Conservation (phyloP, 1,140 invertebrate species). For the Macrostomum lignano region DNA sequence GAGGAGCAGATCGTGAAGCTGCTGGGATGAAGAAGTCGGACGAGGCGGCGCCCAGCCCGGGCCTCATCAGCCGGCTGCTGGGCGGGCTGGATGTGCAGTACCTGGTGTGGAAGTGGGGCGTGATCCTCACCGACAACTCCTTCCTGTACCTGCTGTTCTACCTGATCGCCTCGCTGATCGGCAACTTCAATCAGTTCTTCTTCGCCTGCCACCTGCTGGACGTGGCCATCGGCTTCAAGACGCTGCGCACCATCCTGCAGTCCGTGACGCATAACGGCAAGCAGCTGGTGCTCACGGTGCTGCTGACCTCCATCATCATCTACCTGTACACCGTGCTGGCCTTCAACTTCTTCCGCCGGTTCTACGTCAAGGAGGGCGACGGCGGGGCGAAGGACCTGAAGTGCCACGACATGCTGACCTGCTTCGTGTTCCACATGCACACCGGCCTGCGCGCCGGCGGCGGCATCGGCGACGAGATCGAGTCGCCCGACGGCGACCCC, state of each 20-base stretch:
- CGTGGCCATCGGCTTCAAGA: constrained; percentile 87
- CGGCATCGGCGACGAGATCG: constrained; percentile 94
- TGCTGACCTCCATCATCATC: constrained; percentile 83
- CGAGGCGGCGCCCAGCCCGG: too few species aligned
- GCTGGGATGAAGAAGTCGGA: too few species aligned
- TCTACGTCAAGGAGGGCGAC: constrained; percentile 91
- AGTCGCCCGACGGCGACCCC: constrained; percentile 82
- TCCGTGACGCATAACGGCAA: constrained; percentile 98
- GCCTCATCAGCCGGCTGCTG: constrained; percentile 19
- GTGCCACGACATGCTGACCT: constrained; percentile 94
- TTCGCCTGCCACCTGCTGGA: constrained; percentile 91
- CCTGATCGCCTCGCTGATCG: constrained; percentile 74
- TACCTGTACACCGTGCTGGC: constrained; percentile 98
- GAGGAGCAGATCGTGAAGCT: constrained; percentile 78
- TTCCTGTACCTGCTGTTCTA: constrained; percentile 93
- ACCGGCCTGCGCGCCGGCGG: constrained; percentile 94
- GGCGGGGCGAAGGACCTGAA: constrained; percentile 57
- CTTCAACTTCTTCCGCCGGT: constrained; percentile 99
- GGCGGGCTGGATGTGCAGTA: constrained; percentile 79
- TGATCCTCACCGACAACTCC: constrained; percentile 81
- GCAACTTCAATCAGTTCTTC: constrained; percentile 97
- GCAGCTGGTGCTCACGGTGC: constrained; percentile 78
- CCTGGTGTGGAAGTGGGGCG: constrained; percentile 84
- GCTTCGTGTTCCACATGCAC: constrained; percentile 95
- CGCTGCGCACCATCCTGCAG: constrained; percentile 80